Conservation (phyloP, 2,113 vertebrate species). For the Herpailurus yagouaroundi region DNA sequence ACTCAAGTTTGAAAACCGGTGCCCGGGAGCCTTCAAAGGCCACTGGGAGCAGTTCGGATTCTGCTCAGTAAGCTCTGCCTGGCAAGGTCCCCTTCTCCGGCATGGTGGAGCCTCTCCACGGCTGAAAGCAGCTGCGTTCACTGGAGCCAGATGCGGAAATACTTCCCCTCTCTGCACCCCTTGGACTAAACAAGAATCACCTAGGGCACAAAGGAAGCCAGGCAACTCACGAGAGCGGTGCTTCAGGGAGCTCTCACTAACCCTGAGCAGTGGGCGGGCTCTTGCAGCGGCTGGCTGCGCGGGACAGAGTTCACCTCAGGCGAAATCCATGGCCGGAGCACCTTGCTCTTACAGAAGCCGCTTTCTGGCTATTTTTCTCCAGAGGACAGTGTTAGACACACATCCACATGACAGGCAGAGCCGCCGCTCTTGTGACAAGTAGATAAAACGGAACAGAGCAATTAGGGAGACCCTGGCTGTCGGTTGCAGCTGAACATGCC, state of each 20-base stretch:
- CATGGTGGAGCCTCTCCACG: not conserved
- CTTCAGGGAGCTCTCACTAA: not conserved
- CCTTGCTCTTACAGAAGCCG: not conserved
- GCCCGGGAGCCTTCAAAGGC: not conserved
- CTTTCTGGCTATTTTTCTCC: not conserved
- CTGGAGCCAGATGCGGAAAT: slow-evolving; percentile 22
- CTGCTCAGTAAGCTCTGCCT: not conserved
- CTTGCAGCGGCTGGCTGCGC: not conserved
- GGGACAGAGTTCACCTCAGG: slow-evolving; percentile 18
- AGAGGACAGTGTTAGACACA: not conserved
- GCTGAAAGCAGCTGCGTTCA: not conserved
- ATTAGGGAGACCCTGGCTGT: not conserved
- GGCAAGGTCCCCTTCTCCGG: not conserved
- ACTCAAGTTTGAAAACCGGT: not conserved
- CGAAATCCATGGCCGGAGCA: not conserved
- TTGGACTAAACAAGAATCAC: slow-evolving; percentile 43
- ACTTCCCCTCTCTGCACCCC: not conserved
- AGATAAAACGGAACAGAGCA: not conserved
- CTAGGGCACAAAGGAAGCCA: slow-evolving; percentile 56
- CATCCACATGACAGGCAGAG: not conserved
- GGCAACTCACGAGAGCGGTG: not conserved
- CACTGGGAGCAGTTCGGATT: not conserved
- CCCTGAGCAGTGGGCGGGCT: not conserved
- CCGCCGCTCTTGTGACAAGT: not conserved
- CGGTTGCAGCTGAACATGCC: not conserved